These are phyloP conservation scores for Podarcis lilfordi DNA, from an alignment of 2,797 vertebrate species.

Conservation along the genomic window DNA sequence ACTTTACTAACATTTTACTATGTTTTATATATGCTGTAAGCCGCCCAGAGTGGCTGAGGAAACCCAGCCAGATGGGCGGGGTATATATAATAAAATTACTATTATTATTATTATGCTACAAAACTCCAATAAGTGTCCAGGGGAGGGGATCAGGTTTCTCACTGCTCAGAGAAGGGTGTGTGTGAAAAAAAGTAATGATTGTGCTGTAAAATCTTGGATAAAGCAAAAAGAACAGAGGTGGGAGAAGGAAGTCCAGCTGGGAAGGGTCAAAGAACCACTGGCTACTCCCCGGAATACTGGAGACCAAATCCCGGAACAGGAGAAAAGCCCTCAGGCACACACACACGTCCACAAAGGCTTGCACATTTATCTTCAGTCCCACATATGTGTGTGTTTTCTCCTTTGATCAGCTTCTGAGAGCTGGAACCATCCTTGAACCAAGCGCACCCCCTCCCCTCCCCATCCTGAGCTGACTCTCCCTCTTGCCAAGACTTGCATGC, in stretches of 20 bases:
- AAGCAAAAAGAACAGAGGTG: background rate
- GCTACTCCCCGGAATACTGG: slow-evolving; percentile 48
- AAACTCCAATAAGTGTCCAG: no score
- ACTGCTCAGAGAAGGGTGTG: no score
- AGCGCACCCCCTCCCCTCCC: background rate
- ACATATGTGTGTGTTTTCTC: background rate
- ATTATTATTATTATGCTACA: no score
- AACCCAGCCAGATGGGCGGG: no score
- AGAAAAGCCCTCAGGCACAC: slow-evolving; percentile 42
- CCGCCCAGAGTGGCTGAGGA: no score
- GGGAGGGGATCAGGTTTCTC: no score
- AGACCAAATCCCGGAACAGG: slow-evolving; percentile 44
- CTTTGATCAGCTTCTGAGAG: background rate
- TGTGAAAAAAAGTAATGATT: background rate
- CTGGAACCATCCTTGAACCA: background rate
- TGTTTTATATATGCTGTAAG: no score
- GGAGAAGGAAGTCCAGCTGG: background rate
- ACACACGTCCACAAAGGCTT: background rate
- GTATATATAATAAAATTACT: no score
- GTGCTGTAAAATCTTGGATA: no score
- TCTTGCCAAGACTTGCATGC: background rate
- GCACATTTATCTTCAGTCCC: background rate
- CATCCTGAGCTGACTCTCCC: background rate
- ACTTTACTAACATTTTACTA: no score
- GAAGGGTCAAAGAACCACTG: slow-evolving; percentile 36